These are phyloP conservation scores for Ips nitidus DNA, from an alignment of 1,140 invertebrate genomes.

Conservation along the genomic window DNA sequence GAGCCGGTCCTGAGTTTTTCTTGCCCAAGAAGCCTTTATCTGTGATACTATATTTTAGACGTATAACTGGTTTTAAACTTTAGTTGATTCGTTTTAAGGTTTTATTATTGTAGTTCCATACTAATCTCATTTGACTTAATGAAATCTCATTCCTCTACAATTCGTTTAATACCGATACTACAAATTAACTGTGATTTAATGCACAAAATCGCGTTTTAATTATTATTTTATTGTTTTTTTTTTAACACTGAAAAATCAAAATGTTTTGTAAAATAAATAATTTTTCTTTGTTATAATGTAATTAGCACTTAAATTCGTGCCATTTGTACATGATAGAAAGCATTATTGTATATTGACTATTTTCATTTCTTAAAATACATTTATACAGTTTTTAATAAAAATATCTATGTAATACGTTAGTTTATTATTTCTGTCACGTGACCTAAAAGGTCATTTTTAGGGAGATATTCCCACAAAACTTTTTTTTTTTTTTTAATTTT, in stretches of 20 bases:
- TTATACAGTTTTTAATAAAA: constrained; percentile 46
- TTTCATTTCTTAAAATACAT: constrained; percentile 41
- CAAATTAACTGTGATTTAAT: constrained; percentile 29
- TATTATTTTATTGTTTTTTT: background rate
- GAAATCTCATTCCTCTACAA: constrained; percentile 32
- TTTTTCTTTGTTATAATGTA: constrained; percentile 33
- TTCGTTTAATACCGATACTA: constrained; percentile 14
- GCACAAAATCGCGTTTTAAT: constrained; percentile 28
- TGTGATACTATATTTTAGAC: constrained; percentile 43
- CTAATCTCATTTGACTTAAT: constrained; percentile 32
- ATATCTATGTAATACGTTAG: constrained; percentile 6
- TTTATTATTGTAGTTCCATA: constrained; percentile 33
- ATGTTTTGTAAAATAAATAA: constrained; percentile 33
- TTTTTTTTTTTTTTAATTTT: too few species aligned
- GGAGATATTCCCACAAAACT: too few species aligned
- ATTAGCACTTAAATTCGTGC: constrained; percentile 43
- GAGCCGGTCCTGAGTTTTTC: constrained; percentile 44
- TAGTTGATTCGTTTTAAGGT: constrained; percentile 29
- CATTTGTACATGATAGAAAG: constrained; percentile 42
- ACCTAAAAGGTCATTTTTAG: background rate
- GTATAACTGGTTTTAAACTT: constrained; percentile 27
- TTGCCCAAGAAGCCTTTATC: constrained; percentile 43
- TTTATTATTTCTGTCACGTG: background rate
- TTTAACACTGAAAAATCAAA: constrained; percentile 7
- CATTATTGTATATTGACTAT: constrained; percentile 38